Evolutionary conservation across 2,888 invertebrate species (phyloP), one percentile per base, ranked within the genome.

Genomic region (Dasysyrphus albostriatus): DNA sequence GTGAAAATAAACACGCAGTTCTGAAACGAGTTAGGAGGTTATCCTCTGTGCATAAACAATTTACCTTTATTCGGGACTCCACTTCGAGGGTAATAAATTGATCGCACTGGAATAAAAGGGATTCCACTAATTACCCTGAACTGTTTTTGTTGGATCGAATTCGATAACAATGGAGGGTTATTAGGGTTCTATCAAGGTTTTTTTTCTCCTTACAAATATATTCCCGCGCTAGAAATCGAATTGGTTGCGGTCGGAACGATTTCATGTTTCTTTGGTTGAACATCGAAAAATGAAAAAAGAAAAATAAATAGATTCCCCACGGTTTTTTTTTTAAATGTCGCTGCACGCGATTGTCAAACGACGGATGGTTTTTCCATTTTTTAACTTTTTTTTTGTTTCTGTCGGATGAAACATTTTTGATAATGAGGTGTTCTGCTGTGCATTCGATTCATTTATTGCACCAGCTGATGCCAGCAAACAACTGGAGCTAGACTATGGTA

Each of bases 381-480:
- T 51, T 29, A 44, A 47, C 39, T 8, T 19, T 65, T 49, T 34
- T 51, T 37, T n/a, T n/a, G n/a, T n/a, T n/a, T n/a, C 39, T 24
- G 39, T 69, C 24, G 19, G 39, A 39, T 54, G 39, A 39, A 69
- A 77, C 81, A 67, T 49, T 70, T 78, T 74, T 63, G 82, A 83
- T 87, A 87, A 87, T 87, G 87, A 87, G 83, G 87, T 87, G 85
- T 78, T 58, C 29, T 44, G 44, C 5, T 63, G 67, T 19, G 78
- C 87, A 87, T 82, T 87, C 87, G 83, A 87, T 87, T 87, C 83
- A 87, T 83, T 87, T 87, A 83, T 78, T 78, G 83, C 83, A 87
- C 87, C 87, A 87, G 87, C 78, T 87, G 87, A 87, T 87, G 87
- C 24, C 24, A 47, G 39, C 75, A 59, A 16, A 19, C 67, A 37